Base-by-base conservation (phyloP, 2,888 invertebrate genomes). In the Trimorus sp. region DNA sequence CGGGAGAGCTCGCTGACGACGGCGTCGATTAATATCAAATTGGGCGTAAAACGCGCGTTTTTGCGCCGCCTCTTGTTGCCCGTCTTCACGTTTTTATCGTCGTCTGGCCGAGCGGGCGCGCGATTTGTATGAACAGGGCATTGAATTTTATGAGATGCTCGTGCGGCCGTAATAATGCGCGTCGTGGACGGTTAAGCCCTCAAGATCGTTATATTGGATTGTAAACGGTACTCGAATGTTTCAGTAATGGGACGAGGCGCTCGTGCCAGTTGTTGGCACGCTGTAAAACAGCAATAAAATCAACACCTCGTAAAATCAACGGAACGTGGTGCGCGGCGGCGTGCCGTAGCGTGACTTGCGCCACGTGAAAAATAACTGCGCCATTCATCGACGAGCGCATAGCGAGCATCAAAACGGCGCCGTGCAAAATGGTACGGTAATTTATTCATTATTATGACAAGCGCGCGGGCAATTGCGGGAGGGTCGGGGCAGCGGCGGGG, bases 281-380 rank as follows among this genome's bases (percentile, higher is more conserved):
- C 87, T 89, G 87, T 89, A 89, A 90, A 90, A 89, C 87, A 86
- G 87, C 87, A 89, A 87, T 91, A 89, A 91, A 90, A 86, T 85
- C 87, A 88, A 86, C 87, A 86, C 86, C 86, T 88, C 89, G 88
- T 89, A 89, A 90, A 90, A 84, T 84, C 84, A 86, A 85, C 77
- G 53, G 69, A 75, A 75, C 79, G 58, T 53, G 51, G 59, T 53
- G 45, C 65, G 54, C 54, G 65, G 38, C 69, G 70, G 63, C 74
- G 79, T 75, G 79, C 60, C 73, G 68, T 73, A 73, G 79, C 79
- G 73, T 79, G 79, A 82, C 82, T 77, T 62, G 81, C 49, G 36
- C 48, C 73, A 76, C 79, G 75, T 79, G 78, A 71, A 78, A 78
- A 78, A 71, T 65, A 78, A 78, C 78, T 70, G 58, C 59, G 68